Percentiles rank a stretch among this genome's conserved stretches.
These are phyloP conservation scores for Columba janthina DNA, from an alignment of 2,113 vertebrate species.

Conservation along the genomic window DNA sequence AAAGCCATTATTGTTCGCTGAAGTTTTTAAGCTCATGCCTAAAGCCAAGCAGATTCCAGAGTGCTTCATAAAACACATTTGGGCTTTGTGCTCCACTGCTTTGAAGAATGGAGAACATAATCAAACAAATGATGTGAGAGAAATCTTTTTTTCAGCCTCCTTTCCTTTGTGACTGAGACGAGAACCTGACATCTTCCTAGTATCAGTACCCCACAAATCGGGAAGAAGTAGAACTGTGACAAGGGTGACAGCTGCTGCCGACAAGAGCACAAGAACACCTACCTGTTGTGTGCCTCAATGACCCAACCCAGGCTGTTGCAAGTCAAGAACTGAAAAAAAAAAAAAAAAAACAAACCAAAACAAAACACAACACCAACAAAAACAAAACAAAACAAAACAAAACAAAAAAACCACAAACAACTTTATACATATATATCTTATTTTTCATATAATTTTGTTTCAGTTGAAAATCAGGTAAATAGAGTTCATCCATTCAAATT, in stretches of 20 bases:
- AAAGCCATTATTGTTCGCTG: background rate
- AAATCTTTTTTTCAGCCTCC: background rate
- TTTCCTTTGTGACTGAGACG: background rate
- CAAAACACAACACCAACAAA: rapidly evolving
- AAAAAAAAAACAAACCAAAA: background rate
- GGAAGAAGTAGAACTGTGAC: background rate
- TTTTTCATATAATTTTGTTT: background rate
- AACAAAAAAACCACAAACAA: rapidly evolving
- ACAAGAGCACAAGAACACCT: background rate
- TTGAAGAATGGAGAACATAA: background rate
- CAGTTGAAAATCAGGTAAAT: slow-evolving; percentile 24
- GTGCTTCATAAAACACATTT: background rate
- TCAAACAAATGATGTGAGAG: background rate
- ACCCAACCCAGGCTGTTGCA: background rate
- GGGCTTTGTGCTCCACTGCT: background rate
- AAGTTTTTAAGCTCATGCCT: background rate
- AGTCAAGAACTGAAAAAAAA: background rate
- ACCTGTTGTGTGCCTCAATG: background rate
- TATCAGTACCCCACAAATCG: background rate
- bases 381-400: background rate
- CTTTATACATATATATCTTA: background rate
- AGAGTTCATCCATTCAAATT: slow-evolving; percentile 26
- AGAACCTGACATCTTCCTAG: background rate
- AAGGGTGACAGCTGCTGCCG: background rate
- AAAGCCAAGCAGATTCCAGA: background rate